Percentiles rank a stretch among this genome's conserved stretches.
These are phyloP conservation scores for Gobionotothen gibberifrons DNA, from an alignment of 2,797 vertebrate species.

Conservation along the genomic window DNA sequence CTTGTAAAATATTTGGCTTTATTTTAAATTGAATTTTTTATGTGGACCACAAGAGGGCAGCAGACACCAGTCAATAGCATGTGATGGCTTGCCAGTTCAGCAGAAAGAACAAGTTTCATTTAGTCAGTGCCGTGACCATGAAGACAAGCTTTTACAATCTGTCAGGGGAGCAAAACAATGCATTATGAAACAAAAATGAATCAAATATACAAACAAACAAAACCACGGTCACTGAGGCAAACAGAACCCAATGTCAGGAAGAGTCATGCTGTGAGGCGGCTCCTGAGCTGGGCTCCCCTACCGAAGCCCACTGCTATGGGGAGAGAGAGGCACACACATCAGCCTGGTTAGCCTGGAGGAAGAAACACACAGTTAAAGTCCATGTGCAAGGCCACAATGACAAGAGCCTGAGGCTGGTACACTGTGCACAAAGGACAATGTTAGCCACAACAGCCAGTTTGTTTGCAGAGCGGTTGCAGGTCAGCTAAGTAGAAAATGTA, in stretches of 20 bases:
- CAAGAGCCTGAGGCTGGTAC: conserved; percentile 77
- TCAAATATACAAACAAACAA: conserved; percentile 66
- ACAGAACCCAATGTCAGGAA: conserved; percentile 56
- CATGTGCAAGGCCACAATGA: conserved; percentile 82
- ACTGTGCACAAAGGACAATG: conserved; percentile 78
- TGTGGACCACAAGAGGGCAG: conserved; percentile 74
- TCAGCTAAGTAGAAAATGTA: conserved; percentile 70
- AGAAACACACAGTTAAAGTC: conserved; percentile 77
- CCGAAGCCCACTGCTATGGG: conserved; percentile 67
- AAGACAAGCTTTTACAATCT: conserved; percentile 57
- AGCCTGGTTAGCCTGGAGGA: conserved; percentile 72
- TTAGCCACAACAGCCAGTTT: conserved; percentile 71
- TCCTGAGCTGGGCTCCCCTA: conserved; percentile 54
- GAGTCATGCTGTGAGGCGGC: conserved; percentile 44
- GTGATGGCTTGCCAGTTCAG: not conserved
- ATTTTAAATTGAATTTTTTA: not conserved
- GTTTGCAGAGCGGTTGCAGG: conserved; percentile 73
- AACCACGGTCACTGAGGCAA: conserved; percentile 53
- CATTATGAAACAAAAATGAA: conserved; percentile 52
- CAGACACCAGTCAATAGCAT: conserved; percentile 80
- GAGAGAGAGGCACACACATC: conserved; percentile 67
- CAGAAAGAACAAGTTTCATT: conserved; percentile 41
- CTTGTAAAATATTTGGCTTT: not conserved
- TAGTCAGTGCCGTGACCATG: conserved; percentile 48
- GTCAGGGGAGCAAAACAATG: conserved; percentile 40